A percentile compares a stretch with the other conserved stretches of the same genome.
phyloP scores from a whole-genome alignment of 2,797 vertebrate genomes.

The Aulostomus chinensis region DNA sequence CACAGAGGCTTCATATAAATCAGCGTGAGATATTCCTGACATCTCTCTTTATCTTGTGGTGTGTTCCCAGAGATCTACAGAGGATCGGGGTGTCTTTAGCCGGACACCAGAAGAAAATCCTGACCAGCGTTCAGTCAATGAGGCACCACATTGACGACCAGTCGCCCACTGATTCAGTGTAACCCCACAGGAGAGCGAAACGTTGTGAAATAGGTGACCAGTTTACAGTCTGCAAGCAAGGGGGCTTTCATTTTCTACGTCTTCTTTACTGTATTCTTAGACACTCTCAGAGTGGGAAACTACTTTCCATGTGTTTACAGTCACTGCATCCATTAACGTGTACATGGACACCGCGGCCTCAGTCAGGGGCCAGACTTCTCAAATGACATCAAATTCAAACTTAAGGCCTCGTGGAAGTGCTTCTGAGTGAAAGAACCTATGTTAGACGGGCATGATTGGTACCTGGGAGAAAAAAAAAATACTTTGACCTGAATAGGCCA shows the following conservation, averaged over 20 bases:
- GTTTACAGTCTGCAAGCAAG: slow-evolving; percentile 28
- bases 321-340: slow-evolving; percentile 15
- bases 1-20: too few relatives aligned
- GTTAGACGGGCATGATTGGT: slow-evolving; percentile 5
- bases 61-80: slow-evolving; percentile 87
- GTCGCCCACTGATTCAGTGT: slow-evolving; percentile 91
- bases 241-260: slow-evolving; percentile 29
- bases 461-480: slow-evolving; percentile 4
- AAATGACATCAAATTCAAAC: slow-evolving; percentile 3
- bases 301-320: slow-evolving; percentile 10
- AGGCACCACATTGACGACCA: slow-evolving; percentile 88
- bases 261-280: slow-evolving; percentile 4
- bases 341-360: slow-evolving; percentile 5
- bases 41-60: slow-evolving; percentile 1
- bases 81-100: slow-evolving; percentile 95
- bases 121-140: slow-evolving; percentile 95
- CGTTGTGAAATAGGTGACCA: slow-evolving; percentile 4
- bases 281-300: too few relatives aligned
- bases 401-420: slow-evolving; percentile 9
- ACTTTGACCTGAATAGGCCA: not conserved
- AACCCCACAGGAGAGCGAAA: slow-evolving; percentile 36
- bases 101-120: slow-evolving; percentile 98
- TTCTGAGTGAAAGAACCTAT: slow-evolving; percentile 4
- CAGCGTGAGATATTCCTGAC: not conserved
- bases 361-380: slow-evolving; percentile 3